Conservation (phyloP, 1,140 invertebrate species). For the Teleogryllus occipitalis region DNA sequence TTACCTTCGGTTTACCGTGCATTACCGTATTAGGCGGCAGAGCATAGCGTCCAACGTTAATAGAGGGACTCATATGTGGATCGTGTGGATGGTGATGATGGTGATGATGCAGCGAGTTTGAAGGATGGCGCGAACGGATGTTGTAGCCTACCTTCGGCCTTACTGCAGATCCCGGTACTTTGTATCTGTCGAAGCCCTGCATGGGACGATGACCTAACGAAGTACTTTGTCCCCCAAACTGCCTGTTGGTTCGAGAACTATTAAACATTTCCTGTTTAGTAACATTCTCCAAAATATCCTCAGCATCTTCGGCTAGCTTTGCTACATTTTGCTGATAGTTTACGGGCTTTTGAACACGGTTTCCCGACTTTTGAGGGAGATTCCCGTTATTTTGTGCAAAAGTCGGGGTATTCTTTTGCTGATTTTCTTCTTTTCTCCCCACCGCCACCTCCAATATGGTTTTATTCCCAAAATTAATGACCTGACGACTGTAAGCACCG, state of each 20-base stretch:
- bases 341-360: too few relatives aligned
- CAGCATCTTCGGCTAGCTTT: too few relatives aligned
- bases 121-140: neutral
- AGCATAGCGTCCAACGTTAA: neutral
- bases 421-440: neutral
- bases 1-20: neutral
- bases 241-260: neutral
- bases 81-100: neutral
- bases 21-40: neutral
- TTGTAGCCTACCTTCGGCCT: neutral
- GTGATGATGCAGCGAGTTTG: neutral
- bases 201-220: neutral
- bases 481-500: neutral
- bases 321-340: too few relatives aligned
- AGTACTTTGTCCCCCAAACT: neutral
- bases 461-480: neutral
- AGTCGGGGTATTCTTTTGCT: too few relatives aligned
- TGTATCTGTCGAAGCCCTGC: neutral
- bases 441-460: neutral
- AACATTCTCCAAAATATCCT: neutral
- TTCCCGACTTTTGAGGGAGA: too few relatives aligned
- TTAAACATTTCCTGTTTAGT: neutral
- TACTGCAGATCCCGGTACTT: neutral
- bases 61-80: neutral
- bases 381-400: too few relatives aligned